A percentile compares a stretch with the other conserved stretches of the same genome.
Conservation (phyloP, 2,888 invertebrate species). For the Macrostomum cliftonense region DNA sequence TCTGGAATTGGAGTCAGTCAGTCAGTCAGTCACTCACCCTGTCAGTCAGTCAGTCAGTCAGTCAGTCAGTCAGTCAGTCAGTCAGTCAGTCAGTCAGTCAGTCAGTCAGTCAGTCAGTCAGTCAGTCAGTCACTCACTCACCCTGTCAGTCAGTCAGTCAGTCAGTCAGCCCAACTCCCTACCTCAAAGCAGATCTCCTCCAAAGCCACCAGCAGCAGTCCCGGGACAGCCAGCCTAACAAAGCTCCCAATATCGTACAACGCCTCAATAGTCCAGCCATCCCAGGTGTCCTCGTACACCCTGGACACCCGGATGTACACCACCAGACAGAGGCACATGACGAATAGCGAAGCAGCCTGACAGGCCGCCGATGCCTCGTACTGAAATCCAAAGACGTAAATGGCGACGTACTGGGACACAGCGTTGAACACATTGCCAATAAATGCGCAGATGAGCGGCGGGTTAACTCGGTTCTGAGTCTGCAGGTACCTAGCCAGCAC, state of each 20-base stretch:
- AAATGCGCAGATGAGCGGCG: constrained; percentile 7
- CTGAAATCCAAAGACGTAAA: constrained; percentile 3
- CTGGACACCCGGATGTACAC: neutral
- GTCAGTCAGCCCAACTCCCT: too few relatives aligned
- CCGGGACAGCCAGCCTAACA: too few relatives aligned
- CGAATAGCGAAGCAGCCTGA: neutral
- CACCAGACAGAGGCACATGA: neutral
- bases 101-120: too few relatives aligned
- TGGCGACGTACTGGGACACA: constrained; percentile 3
- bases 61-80: too few relatives aligned
- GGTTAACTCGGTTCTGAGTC: constrained; percentile 9
- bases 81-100: too few relatives aligned
- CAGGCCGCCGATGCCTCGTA: constrained; percentile 1
- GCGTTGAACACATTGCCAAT: constrained; percentile 7
- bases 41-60: too few relatives aligned
- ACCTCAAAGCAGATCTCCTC: too few relatives aligned
- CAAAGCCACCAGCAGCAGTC: too few relatives aligned
- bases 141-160: too few relatives aligned
- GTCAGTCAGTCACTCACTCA: too few relatives aligned
- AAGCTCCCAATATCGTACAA: too few relatives aligned
- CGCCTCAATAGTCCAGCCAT: neutral
- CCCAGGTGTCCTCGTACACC: constrained; percentile 1
- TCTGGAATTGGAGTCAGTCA: neutral
- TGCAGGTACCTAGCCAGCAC: constrained; percentile 7
- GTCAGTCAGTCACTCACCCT: too few relatives aligned